These are phyloP conservation scores for Neodiprion virginianus DNA, from an alignment of 1,140 invertebrate genomes.

Conservation along the genomic window DNA sequence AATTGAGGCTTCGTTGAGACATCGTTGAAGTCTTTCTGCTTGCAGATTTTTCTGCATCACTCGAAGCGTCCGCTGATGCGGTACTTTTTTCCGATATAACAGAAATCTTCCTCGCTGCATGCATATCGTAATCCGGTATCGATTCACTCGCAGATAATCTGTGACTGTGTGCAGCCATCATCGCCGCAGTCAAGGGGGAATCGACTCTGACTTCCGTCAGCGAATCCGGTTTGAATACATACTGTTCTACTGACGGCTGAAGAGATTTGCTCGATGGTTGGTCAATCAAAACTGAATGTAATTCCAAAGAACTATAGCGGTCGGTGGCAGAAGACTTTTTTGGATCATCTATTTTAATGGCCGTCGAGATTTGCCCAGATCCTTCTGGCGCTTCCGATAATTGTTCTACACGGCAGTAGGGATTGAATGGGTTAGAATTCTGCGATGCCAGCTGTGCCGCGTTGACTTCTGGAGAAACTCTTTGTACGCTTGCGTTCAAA, in stretches of 20 bases:
- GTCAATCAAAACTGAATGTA: background rate
- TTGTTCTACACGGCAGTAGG: background rate
- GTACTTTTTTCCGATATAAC: background rate
- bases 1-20: constrained; percentile 18
- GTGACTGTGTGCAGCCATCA: constrained; percentile 10
- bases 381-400: background rate
- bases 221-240: background rate
- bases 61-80: constrained; percentile 19
- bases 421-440: background rate
- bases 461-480: too few species aligned
- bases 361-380: background rate
- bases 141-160: background rate
- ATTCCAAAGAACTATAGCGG: background rate
- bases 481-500: too few species aligned
- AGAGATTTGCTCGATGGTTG: background rate
- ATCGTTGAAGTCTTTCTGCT: constrained; percentile 30
- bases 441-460: background rate
- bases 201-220: background rate
- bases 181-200: background rate
- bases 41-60: constrained; percentile 17
- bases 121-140: background rate
- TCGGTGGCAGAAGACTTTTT: background rate
- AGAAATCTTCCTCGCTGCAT: background rate
- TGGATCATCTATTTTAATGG: background rate
- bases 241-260: background rate